Percentiles rank a stretch among this genome's conserved stretches.
Conservation (phyloP, 2,797 vertebrate species). For the Agapornis canus region DNA sequence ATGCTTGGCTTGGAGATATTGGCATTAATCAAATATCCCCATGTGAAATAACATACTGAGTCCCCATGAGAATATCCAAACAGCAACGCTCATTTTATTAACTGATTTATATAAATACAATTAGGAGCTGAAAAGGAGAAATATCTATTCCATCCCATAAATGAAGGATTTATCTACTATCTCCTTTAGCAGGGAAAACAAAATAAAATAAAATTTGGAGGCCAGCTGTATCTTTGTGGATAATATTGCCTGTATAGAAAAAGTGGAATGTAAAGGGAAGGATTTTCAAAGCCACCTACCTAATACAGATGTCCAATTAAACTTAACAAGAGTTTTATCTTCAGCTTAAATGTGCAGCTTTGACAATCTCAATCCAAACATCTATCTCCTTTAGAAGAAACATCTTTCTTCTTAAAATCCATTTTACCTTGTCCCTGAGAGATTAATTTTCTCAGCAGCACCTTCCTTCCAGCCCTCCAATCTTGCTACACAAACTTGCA, state of each 20-base stretch:
- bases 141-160: not conserved
- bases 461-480: not conserved
- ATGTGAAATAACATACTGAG: not conserved
- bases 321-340: not conserved
- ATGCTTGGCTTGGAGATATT: not conserved
- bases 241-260: not conserved
- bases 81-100: not conserved
- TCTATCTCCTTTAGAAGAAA: not conserved
- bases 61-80: not conserved
- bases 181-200: not conserved
- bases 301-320: conserved; percentile 12
- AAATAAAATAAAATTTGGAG: not conserved
- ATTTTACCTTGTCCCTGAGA: not conserved
- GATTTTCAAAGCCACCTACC: conserved; percentile 12
- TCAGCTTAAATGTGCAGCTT: not conserved
- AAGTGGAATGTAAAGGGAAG: not conserved
- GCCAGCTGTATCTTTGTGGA: not conserved
- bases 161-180: not conserved
- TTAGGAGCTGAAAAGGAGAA: not conserved
- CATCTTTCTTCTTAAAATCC: not conserved
- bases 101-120: not conserved
- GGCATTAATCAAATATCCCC: not conserved
- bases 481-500: not conserved
- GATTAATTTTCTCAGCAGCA: not conserved
- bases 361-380: not conserved